A percentile compares a stretch with the other conserved stretches of the same genome.
These are phyloP conservation scores for Synergus japonicus DNA, from an alignment of 2,888 invertebrate species.

Conservation along the genomic window DNA sequence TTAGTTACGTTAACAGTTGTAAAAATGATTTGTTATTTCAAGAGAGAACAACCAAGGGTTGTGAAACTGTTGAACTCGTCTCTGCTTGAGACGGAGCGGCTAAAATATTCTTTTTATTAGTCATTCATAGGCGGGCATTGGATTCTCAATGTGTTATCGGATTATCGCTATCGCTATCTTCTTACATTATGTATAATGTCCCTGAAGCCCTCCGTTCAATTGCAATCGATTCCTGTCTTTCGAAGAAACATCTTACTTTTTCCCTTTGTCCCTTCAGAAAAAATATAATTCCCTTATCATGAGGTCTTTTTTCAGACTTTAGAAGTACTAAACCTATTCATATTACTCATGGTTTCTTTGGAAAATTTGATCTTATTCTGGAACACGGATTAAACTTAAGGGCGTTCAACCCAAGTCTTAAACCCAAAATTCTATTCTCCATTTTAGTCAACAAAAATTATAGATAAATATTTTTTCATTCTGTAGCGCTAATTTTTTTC, in stretches of 20 bases:
- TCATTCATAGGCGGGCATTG: not conserved
- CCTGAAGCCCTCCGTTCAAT: not conserved
- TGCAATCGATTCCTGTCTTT: not conserved
- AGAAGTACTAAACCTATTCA: not conserved
- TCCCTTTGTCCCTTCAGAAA: not conserved
- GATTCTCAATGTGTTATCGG: not conserved
- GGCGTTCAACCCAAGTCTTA: not conserved
- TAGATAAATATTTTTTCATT: too few relatives aligned
- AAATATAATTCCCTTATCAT: not conserved
- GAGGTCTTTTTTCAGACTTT: not conserved
- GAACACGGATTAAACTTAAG: conserved; percentile 1
- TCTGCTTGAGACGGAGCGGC: not conserved
- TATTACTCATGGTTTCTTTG: conserved; percentile 5
- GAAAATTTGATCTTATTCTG: conserved; percentile 23
- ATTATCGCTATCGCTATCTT: conserved; percentile 11
- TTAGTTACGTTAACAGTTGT: conserved; percentile 4
- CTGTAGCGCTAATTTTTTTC: too few relatives aligned
- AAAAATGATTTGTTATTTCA: conserved; percentile 16
- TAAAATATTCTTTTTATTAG: conserved; percentile 8
- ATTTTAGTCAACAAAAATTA: too few relatives aligned
- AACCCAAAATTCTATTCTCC: too few relatives aligned
- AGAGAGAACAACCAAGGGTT: not conserved
- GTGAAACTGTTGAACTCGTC: conserved; percentile 15
- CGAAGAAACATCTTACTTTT: not conserved
- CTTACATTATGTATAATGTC: not conserved